phyloP scores from a whole-genome alignment of 2,888 invertebrate species.

The Lithosia quadra region DNA sequence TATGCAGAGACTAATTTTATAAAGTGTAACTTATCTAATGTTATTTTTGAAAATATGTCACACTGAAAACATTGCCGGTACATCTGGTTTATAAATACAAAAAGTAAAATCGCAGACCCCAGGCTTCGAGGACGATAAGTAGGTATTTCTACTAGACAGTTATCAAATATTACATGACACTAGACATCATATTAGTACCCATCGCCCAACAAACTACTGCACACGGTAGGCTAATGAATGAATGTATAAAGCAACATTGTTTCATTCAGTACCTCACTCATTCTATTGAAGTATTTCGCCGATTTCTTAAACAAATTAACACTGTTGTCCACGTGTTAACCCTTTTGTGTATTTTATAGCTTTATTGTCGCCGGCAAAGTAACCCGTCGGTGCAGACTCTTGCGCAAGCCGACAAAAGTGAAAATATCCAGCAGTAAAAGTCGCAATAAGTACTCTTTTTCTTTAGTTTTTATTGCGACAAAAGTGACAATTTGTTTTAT shows the following conservation, averaged over 20 bases:
- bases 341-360: conserved; percentile 77
- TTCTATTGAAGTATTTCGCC: conserved; percentile 49
- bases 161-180: conserved; percentile 12
- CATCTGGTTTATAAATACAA: too few species aligned
- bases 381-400: conserved; percentile 52
- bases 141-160: too few species aligned
- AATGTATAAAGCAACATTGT: conserved; percentile 37
- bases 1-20: too few species aligned
- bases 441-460: conserved; percentile 56
- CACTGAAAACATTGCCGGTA: too few species aligned
- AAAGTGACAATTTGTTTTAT: conserved; percentile 47
- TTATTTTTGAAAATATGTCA: too few species aligned
- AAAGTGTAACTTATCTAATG: too few species aligned
- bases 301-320: conserved; percentile 80
- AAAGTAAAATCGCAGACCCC: too few species aligned
- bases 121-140: too few species aligned
- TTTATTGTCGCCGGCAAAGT: conserved; percentile 67
- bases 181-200: conserved; percentile 14
- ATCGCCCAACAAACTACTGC: not conserved
- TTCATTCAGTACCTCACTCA: conserved; percentile 52
- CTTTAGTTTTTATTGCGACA: conserved; percentile 50
- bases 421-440: conserved; percentile 78
- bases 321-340: conserved; percentile 75
- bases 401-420: conserved; percentile 84
- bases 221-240: conserved; percentile 3